Evolutionary conservation across 2,888 invertebrate species (phyloP), one percentile per base, ranked within the genome.

Genomic region (Omphaloscelis lunosa): DNA sequence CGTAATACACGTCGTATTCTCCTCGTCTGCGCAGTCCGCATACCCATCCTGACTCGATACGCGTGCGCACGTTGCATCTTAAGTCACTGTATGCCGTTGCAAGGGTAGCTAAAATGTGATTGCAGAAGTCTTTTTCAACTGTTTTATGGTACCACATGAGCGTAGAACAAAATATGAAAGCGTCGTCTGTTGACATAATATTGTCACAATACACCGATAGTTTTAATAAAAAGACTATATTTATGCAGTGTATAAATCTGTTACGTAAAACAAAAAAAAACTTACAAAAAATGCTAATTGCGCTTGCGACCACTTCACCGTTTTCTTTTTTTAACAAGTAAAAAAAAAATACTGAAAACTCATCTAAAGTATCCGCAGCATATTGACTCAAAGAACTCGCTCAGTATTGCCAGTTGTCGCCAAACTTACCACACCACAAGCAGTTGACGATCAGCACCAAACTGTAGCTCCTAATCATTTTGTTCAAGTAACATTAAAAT

Each of bases 11-110:
- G 51, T 66, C 71, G 17, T 79, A 71, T 41, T 88, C 88, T 12
- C 83, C 88, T 15, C 29, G 17, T 15, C 77, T 70, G 62, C 75
- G 53, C 53, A 77, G 67, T 17, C 89, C 89, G 74, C 89, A 89
- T 45, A 86, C 75, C 76, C 78, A 83, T 17, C 87, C 87, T 0
- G 80, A 77, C 17, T 82, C 84, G 8, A 85, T 78, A 29, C 74
- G 86, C 48, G 65, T 62, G 59, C 86, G 86, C 41, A 82, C 86
- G 34, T 85, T 61, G 12, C 83, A 84, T 45, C 82, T 27, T 11
- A 75, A 53, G 1, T 78, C 82, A 53, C 65, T 66, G 5, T 58
- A 53, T 53, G 58, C 41, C 17, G 27, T 65, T 29, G 41, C 65
- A 6, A 39, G 41, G 15, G 59, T 53, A 53, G 34, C 78, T 79